Base-by-base conservation (phyloP, 2,888 invertebrate species). In the Seira ritae region DNA sequence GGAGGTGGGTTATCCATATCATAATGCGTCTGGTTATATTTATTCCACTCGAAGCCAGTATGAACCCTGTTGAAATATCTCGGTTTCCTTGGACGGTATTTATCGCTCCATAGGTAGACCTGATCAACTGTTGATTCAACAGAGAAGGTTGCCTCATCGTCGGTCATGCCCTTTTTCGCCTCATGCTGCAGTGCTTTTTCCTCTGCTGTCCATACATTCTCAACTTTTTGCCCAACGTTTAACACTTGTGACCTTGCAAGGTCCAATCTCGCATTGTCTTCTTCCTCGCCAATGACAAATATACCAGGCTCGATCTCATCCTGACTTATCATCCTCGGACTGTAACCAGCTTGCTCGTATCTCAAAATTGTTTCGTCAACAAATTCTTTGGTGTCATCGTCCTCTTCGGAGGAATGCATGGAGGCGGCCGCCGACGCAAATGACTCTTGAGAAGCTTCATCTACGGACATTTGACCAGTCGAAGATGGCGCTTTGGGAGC, bases 1-100 rank as follows among this genome's bases (percentile, higher is more conserved):
- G 99, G 99, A 8, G 99, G 99, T 72, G 99, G 99, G 92, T 99
- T 99, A 91, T 99, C 99, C 95, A 99, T 98, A 91, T 99, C 99
- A 91, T 99, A 99, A 92, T 99, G 99, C 0, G 99, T 99, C 92
- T 99, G 99, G 92, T 99, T 99, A 92, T 99, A 99, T 91, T 99
- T 99, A 92, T 99, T 99, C 99, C 99, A 99, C 90, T 99, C 99
- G 92, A 99, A 99, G 17, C 99, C 99, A 0, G 97, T 97, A 90
- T 97, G 97, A 1, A 97, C 97, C 79, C 96, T 93, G 92, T 99
- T 99, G 92, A 99, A 98, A 92, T 99, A 99, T 20, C 99, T 92
- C 0, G 99, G 99, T 90, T 99, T 99, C 68, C 99, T 92, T 0
- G 99, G 99, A 12, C 99, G 92, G 91, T 99, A 99, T 92, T 99